phyloP scores from a whole-genome alignment of 2,888 invertebrate genomes.

The Mimumesa dahlbomi region DNA sequence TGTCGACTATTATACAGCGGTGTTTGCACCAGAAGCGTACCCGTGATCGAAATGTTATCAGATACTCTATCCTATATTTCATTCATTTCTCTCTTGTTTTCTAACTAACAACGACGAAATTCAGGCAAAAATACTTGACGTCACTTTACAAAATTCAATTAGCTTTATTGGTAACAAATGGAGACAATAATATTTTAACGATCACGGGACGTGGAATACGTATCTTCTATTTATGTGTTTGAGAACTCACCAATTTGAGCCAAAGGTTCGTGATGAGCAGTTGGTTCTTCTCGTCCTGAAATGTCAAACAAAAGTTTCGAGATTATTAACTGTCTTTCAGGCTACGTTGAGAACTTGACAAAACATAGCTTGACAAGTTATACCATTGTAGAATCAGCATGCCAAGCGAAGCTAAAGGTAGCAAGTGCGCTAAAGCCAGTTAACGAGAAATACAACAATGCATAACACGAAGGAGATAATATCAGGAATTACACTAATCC shows the following conservation, averaged over 20 bases:
- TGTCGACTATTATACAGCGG: no score
- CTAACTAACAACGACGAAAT: background rate
- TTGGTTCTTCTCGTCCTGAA: constrained; percentile 98
- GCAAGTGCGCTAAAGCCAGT: no score
- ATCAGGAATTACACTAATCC: no score
- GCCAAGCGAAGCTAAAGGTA: no score
- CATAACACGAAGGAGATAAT: no score
- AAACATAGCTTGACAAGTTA: no score
- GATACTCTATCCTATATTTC: no score
- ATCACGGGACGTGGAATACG: background rate
- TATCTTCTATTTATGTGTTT: background rate
- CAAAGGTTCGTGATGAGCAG: constrained; percentile 97
- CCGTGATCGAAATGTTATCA: no score
- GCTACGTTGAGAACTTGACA: background rate
- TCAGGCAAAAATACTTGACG: background rate
- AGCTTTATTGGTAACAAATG: constrained; percentile 5
- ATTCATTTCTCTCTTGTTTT: background rate
- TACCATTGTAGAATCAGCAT: no score
- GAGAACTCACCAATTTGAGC: constrained; percentile 95
- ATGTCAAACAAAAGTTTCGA: constrained; percentile 68
- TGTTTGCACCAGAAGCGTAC: no score
- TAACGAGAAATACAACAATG: no score
- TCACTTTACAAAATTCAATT: background rate
- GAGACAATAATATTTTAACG: constrained; percentile 18
- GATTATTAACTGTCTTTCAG: background rate